phyloP scores from a whole-genome alignment of 2,113 vertebrate species.

The Sialia sialis region DNA sequence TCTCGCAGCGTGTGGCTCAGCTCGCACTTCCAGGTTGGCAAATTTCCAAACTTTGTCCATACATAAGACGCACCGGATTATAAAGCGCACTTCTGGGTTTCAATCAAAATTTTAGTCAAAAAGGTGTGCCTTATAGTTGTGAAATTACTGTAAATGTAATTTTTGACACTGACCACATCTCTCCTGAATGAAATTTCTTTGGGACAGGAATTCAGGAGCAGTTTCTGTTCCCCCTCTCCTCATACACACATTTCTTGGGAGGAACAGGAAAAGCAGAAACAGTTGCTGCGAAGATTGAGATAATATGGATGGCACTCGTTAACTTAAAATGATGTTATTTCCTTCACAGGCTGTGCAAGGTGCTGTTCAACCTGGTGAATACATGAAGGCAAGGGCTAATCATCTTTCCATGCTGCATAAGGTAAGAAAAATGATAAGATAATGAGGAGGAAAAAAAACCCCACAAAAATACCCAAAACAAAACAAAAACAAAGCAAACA shows the following conservation, averaged over 20 bases:
- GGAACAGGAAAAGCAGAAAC: neutral
- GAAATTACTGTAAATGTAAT: rapidly evolving
- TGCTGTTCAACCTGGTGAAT: neutral
- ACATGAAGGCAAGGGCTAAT: neutral
- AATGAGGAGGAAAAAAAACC: neutral
- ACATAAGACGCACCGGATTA: no score
- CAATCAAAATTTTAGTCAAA: no score
- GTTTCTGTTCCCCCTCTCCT: neutral
- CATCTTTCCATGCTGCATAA: neutral
- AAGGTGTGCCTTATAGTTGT: no score
- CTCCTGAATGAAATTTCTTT: neutral
- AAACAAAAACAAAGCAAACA: no score
- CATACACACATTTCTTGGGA: neutral
- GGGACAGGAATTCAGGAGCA: neutral
- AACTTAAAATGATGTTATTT: neutral
- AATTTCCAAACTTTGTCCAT: no score
- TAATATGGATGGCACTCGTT: neutral
- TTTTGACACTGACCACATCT: neutral
- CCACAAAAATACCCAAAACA: neutral
- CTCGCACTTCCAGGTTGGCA: no score
- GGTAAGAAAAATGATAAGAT: neutral
- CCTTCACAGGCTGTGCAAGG: neutral
- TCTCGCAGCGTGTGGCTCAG: no score
- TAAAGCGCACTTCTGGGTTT: no score
- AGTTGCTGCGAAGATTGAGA: neutral